phyloP scores from a whole-genome alignment of 2,113 vertebrate species.

The Rallus limicola region DNA sequence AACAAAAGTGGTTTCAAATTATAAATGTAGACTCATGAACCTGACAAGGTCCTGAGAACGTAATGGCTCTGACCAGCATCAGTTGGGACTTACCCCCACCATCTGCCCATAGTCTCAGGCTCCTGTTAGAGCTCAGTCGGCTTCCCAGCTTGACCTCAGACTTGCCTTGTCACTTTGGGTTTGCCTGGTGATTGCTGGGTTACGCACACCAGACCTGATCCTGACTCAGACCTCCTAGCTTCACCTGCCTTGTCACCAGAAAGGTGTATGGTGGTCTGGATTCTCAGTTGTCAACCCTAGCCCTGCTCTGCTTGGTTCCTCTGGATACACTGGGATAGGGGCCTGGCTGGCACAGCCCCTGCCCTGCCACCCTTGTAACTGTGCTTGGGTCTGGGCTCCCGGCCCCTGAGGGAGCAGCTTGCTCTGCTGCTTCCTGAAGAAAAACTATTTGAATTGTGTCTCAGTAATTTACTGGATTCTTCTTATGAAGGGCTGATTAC shows the following conservation, averaged over 20 bases:
- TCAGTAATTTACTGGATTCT: neutral
- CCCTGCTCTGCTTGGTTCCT: neutral
- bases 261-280: neutral
- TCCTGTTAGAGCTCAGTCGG: neutral
- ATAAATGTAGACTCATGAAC: neutral
- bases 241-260: neutral
- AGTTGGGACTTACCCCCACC: neutral
- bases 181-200: accelerated
- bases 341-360: neutral
- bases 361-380: neutral
- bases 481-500: neutral
- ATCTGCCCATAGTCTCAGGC: neutral
- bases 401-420: neutral
- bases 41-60: neutral
- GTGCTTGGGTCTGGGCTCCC: neutral
- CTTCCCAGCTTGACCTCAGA: neutral
- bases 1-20: neutral
- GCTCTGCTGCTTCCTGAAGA: neutral
- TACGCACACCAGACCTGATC: neutral
- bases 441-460: neutral
- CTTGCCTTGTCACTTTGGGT: neutral
- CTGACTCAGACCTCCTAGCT: neutral
- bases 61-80: neutral
- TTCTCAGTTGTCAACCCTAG: neutral
- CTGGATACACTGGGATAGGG: neutral